Evolutionary conservation across 2,888 invertebrate species (phyloP), one percentile per base, ranked within the genome.

Genomic region (Acronicta alni): DNA sequence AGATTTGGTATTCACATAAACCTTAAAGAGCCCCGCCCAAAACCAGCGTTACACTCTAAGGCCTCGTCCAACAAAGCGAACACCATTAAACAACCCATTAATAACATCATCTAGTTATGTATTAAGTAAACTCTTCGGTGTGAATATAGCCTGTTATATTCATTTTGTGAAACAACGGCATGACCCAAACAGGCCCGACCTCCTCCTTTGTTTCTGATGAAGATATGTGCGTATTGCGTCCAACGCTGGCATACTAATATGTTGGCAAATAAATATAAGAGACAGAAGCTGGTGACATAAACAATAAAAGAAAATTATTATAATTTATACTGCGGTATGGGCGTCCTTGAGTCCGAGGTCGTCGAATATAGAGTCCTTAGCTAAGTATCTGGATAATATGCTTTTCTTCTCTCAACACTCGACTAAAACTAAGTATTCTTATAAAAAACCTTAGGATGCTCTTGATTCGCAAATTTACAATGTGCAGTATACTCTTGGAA

Each of bases 241-340:
- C 80, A 68, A 52, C 56, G 60, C 45, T 58, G 37, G 84, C 80
- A 84, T 84, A 86, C 79, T 82, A 84, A 86, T 83, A 72, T 72
- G 67, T 75, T 64, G 39, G 72, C 63, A 76, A 79, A 80, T 80
- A 80, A 76, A 62, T 18, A 48, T n/a, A 44, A 75, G 69, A 78
- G 66, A 74, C 75, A 71, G 46, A 69, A 70, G 32, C 61, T 69
- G 60, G 60, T 65, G 63, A 56, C 62, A 75, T 68, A 78, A 66
- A 67, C 56, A 66, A 75, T 66, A 71, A 66, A 75, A 66, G 56
- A 66, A 71, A 63, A 75, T 68, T 61, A 67, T 77, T 75, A 64
- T 70, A 64, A 64, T 62, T 62, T 56, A 41, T 57, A 16, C 42
- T 58, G 49, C 18, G 57, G 56, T 57, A 61, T 61, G 58, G 48